A percentile compares a stretch with the other conserved stretches of the same genome.
These are phyloP conservation scores for Sitobion miscanthi DNA, from an alignment of 1,140 invertebrate genomes.

Conservation along the genomic window DNA sequence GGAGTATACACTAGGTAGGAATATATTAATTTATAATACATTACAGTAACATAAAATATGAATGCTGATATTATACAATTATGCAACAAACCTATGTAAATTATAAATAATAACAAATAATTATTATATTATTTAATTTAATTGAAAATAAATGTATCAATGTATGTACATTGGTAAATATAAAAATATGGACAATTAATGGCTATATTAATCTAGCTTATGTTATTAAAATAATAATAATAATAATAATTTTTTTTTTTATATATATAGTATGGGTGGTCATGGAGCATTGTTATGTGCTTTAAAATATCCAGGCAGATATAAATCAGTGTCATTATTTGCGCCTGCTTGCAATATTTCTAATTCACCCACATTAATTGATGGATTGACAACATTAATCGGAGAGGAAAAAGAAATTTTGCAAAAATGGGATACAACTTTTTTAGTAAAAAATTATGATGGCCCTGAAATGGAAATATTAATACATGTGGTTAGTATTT, in stretches of 20 bases:
- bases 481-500: constrained; percentile 81
- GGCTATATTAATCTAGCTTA: not conserved
- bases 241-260: constrained; percentile 60
- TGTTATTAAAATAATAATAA: constrained; percentile 50
- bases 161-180: no score
- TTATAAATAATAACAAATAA: no score
- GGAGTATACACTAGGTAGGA: no score
- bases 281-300: constrained; percentile 94
- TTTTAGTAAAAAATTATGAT: constrained; percentile 81
- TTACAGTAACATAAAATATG: no score
- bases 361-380: constrained; percentile 66
- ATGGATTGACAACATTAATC: constrained; percentile 92
- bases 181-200: no score
- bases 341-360: constrained; percentile 92
- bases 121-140: no score
- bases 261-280: constrained; percentile 85
- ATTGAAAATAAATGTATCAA: no score
- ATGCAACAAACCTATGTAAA: no score
- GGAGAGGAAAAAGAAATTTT: constrained; percentile 70
- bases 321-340: constrained; percentile 93
- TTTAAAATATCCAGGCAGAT: constrained; percentile 90
- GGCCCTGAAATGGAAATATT: constrained; percentile 85
- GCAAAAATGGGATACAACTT: constrained; percentile 88
- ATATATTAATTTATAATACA: no score
- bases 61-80: no score